These are phyloP conservation scores for Orthosia gracilis DNA, from an alignment of 2,888 invertebrate genomes.

Conservation along the genomic window DNA sequence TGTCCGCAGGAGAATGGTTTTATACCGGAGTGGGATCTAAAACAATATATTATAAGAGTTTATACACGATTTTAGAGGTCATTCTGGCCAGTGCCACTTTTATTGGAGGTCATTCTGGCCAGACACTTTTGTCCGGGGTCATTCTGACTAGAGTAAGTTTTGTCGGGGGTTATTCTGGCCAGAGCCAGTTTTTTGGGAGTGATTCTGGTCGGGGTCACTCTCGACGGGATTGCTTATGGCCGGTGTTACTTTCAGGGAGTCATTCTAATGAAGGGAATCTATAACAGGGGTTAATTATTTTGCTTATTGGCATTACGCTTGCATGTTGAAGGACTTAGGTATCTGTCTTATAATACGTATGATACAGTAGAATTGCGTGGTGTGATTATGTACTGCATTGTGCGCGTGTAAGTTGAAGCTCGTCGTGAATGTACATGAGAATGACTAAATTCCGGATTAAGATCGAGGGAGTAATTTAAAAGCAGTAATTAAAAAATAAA, in stretches of 20 bases:
- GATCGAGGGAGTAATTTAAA: too few species aligned
- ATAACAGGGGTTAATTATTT: too few species aligned
- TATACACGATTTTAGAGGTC: background rate
- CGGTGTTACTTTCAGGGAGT: too few species aligned
- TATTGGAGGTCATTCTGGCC: background rate
- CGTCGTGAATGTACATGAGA: conserved; percentile 52
- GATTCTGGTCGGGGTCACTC: background rate
- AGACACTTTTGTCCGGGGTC: background rate
- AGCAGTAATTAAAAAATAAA: too few species aligned
- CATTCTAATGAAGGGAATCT: too few species aligned
- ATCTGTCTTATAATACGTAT: conserved; percentile 66
- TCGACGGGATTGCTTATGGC: too few species aligned
- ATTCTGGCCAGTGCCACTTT: background rate
- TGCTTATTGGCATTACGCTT: too few species aligned
- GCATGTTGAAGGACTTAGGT: too few species aligned
- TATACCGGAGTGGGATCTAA: conserved; percentile 50
- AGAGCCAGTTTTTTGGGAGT: too few species aligned
- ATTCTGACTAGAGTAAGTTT: too few species aligned
- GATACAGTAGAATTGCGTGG: conserved; percentile 45
- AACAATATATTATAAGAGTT: background rate
- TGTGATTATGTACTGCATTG: conserved; percentile 15
- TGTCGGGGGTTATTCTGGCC: too few species aligned
- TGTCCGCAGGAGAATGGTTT: conserved; percentile 49
- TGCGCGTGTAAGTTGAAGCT: conserved; percentile 57
- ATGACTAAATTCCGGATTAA: conserved; percentile 55